phyloP scores from a whole-genome alignment of 2,888 invertebrate species.

The Rugalucina vietnamica region DNA sequence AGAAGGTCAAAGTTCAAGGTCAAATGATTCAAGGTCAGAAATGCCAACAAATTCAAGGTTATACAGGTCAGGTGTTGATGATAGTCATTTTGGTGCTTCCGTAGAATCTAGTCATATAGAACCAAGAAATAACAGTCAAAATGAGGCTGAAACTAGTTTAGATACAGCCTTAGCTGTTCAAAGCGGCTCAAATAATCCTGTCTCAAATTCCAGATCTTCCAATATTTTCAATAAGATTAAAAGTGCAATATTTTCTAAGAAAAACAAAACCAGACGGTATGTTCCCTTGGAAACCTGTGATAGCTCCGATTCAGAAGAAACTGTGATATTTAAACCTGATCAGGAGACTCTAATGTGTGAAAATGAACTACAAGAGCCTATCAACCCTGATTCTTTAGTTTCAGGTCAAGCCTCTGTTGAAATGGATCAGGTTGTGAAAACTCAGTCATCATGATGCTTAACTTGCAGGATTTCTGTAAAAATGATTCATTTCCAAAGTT shows the following conservation, averaged over 20 bases:
- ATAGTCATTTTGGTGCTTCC: slow-evolving; percentile 1
- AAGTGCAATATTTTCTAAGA: background rate
- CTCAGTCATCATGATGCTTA: background rate
- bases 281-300: background rate
- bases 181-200: background rate
- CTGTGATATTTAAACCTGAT: background rate
- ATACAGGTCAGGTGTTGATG: background rate
- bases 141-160: background rate
- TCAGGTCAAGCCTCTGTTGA: background rate
- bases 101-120: background rate
- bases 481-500: no score
- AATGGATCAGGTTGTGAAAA: background rate
- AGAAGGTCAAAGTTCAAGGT: slow-evolving; percentile 18
- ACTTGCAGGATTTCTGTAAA: background rate
- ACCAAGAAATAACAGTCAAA: background rate
- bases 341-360: background rate
- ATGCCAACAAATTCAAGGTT: background rate
- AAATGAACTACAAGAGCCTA: background rate
- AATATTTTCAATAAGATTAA: background rate
- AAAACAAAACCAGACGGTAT: background rate
- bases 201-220: background rate
- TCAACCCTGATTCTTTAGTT: background rate
- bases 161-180: background rate
- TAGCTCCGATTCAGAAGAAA: background rate
- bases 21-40: slow-evolving; percentile 1